A percentile compares a stretch with the other conserved stretches of the same genome.
phyloP scores from a whole-genome alignment of 2,888 invertebrate genomes.

The Helobdella robusta region DNA sequence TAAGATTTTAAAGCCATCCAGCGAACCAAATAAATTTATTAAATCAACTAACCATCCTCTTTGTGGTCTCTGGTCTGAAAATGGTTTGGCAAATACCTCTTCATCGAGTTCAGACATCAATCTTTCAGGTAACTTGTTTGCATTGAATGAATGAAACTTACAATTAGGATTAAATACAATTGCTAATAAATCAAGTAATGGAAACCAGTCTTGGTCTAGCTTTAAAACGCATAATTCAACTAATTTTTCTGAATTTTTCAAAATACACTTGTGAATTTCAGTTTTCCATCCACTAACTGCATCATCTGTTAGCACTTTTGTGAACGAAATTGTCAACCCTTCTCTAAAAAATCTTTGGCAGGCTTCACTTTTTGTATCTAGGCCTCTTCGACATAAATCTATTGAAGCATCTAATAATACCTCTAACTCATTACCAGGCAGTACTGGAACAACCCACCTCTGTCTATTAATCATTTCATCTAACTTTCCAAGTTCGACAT shows the following conservation, averaged over 20 bases:
- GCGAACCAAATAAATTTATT: slow-evolving; percentile 81
- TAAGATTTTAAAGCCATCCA: slow-evolving; percentile 73
- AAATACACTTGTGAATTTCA: slow-evolving; percentile 83
- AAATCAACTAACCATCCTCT: slow-evolving; percentile 87
- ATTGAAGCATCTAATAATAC: slow-evolving; percentile 78
- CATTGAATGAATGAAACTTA: slow-evolving; percentile 68
- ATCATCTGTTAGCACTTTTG: slow-evolving; percentile 91
- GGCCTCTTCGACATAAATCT: slow-evolving; percentile 74
- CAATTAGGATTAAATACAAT: slow-evolving; percentile 82
- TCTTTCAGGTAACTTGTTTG: slow-evolving; percentile 43
- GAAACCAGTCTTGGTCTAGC: slow-evolving; percentile 76
- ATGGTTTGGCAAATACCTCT: slow-evolving; percentile 10
- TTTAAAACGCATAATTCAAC: slow-evolving; percentile 86
- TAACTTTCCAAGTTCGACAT: slow-evolving; percentile 71
- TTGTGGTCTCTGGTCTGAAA: slow-evolving; percentile 4
- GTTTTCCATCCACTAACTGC: slow-evolving; percentile 94
- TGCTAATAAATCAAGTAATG: slow-evolving; percentile 77
- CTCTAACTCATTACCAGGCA: slow-evolving; percentile 90
- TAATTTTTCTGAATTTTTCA: slow-evolving; percentile 81
- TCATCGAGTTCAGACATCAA: not conserved
- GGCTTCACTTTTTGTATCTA: slow-evolving; percentile 75
- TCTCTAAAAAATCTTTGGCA: slow-evolving; percentile 91
- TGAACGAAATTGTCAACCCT: slow-evolving; percentile 83
- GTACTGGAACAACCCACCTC: slow-evolving; percentile 91
- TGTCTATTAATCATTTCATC: slow-evolving; percentile 93